Conservation (phyloP, 2,113 vertebrate genomes). For the Promerops cafer region DNA sequence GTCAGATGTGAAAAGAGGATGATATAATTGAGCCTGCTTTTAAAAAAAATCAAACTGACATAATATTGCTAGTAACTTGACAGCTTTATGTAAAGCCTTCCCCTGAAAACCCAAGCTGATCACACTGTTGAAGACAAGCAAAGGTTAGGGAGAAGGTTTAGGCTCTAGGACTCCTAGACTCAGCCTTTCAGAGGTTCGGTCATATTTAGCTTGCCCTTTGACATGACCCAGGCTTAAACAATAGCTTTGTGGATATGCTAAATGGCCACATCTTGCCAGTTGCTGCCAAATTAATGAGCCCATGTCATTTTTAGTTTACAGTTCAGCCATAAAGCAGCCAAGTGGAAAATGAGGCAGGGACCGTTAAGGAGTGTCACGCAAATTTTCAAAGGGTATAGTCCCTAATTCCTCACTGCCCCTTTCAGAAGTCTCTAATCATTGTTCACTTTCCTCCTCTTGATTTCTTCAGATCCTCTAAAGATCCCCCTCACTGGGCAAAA, state of each 20-base stretch:
- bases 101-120: constrained; percentile 56
- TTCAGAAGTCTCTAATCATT: constrained; percentile 66
- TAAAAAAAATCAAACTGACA: constrained; percentile 63
- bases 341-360: constrained; percentile 81
- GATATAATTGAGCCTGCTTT: constrained; percentile 64
- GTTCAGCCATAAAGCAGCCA: constrained; percentile 77
- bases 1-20: constrained; percentile 56
- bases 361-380: constrained; percentile 65
- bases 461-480: constrained; percentile 48
- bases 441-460: constrained; percentile 2
- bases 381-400: constrained; percentile 63
- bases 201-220: constrained; percentile 79
- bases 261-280: constrained; percentile 77
- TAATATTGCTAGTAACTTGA: constrained; percentile 72
- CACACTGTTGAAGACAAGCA: constrained; percentile 51
- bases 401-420: constrained; percentile 59
- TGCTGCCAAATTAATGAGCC: constrained; percentile 87
- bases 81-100: constrained; percentile 62
- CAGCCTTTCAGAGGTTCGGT: constrained; percentile 67
- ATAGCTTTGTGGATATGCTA: constrained; percentile 79
- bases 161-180: constrained; percentile 65
- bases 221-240: constrained; percentile 80
- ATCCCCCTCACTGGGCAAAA: constrained; percentile 4
- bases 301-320: constrained; percentile 85
- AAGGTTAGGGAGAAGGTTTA: constrained; percentile 61